Evolutionary conservation across 2,113 vertebrate genomes (phyloP), one percentile per base, ranked within the genome.

Genomic region (Cyanoliseus patagonus): DNA sequence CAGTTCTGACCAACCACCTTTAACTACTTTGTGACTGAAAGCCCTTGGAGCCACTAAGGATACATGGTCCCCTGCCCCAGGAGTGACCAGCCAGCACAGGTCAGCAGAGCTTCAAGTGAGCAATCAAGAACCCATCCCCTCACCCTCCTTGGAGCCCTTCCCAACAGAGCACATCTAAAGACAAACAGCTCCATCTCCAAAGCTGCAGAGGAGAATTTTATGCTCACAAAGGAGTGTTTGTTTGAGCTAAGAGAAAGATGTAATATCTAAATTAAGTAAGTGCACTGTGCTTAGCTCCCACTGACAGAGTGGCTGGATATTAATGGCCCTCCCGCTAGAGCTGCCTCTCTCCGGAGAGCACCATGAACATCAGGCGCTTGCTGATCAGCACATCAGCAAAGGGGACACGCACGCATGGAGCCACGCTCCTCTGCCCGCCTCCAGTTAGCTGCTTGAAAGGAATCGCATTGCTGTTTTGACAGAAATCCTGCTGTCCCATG

Each of bases 231-330:
- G n/a, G 53, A 75, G 44, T 2, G 5, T 75, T 49, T 66, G 66
- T 67, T 93, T 69, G 80, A 13, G 47, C 66, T 37, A 82, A 85
- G 44, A 51, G 53, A 53, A 69, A 95, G 90, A 94, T 92, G 68
- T 89, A 92, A 89, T 3, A 31, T 47, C 83, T 76, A 91, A 91
- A 92, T 94, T 86, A 88, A 91, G 10, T 44, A 84, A 91, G 69
- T 52, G 69, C 67, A 44, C 68, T n/a, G 1, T 24, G 72, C 75
- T 87, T 18, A 57, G 76, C 86, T 94, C 61, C 83, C 61, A 52
- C 62, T 11, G 61, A 5, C 46, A n/a, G 63, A 55, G 44, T 1
- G 4, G 74, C 39, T 63, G 87, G 88, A n/a, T 70, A 52, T 44
- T 47, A 76, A 93, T 9, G 59, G 59, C 62, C 55, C 63, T 91